phyloP scores from a whole-genome alignment of 2,113 vertebrate genomes.

The Lucifuga dentata region DNA sequence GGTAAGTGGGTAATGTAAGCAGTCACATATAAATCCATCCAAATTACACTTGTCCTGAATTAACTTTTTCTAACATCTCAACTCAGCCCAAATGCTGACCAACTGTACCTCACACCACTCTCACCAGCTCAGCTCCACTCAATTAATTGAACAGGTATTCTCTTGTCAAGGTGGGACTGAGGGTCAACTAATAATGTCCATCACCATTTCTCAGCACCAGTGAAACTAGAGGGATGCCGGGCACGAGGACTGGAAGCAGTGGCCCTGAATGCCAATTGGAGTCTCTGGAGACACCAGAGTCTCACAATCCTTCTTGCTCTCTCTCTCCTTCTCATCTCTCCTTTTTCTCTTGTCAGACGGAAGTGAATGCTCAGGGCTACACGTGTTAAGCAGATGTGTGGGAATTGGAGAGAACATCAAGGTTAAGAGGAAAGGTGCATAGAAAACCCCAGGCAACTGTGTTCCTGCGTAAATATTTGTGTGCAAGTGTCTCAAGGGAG shows the following conservation, averaged over 20 bases:
- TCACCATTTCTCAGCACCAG: conserved; percentile 16
- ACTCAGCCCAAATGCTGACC: no score
- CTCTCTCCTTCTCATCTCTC: conserved; percentile 28
- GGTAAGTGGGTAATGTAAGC: no score
- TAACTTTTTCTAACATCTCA: no score
- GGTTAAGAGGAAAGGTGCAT: conserved; percentile 72
- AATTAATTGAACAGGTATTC: not conserved
- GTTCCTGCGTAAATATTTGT: conserved; percentile 65
- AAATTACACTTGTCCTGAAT: no score
- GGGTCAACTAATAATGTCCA: conserved; percentile 1
- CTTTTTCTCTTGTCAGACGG: conserved; percentile 56
- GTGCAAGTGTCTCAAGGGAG: conserved; percentile 30
- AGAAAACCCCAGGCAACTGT: conserved; percentile 57
- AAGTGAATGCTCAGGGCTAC: conserved; percentile 69
- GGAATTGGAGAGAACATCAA: conserved; percentile 71
- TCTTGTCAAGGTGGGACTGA: not conserved
- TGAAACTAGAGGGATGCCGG: conserved; percentile 32
- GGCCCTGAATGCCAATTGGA: conserved; percentile 58
- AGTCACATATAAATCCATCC: no score
- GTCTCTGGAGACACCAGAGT: conserved; percentile 52
- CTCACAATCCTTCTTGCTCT: conserved; percentile 28
- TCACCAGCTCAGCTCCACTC: no score
- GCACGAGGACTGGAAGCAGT: conserved; percentile 35
- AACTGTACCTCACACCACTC: no score
- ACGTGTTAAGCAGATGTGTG: conserved; percentile 68